These are phyloP conservation scores for Ichneumon xanthorius DNA, from an alignment of 2,888 invertebrate genomes.

Conservation along the genomic window DNA sequence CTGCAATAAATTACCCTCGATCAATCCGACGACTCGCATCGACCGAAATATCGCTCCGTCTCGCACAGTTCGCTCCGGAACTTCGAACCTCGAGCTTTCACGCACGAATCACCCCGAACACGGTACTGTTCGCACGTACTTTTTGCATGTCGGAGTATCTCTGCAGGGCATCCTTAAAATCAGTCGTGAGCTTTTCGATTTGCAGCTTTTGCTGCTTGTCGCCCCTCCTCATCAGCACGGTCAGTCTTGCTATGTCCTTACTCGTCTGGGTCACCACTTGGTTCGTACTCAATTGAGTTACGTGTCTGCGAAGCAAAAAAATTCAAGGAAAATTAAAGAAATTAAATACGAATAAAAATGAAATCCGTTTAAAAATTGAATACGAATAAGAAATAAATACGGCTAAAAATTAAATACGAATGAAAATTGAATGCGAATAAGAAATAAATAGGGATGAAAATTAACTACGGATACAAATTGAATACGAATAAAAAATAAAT, in stretches of 20 bases:
- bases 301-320: conserved; percentile 86
- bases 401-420: background rate
- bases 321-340: conserved; percentile 15
- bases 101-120: background rate
- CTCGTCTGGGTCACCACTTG: conserved; percentile 90
- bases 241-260: conserved; percentile 90
- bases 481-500: background rate
- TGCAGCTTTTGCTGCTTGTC: conserved; percentile 94
- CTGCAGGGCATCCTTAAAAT: conserved; percentile 92
- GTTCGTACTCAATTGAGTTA: conserved; percentile 91
- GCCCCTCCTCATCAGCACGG: conserved; percentile 89
- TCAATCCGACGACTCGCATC: background rate
- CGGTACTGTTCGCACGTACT: conserved; percentile 85
- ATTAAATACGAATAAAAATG: conserved; percentile 15
- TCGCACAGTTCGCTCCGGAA: background rate
- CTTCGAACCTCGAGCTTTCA: too few relatives aligned
- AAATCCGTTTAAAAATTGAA: background rate
- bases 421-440: background rate
- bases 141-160: conserved; percentile 93
- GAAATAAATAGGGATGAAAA: background rate
- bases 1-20: conserved; percentile 69
- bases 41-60: background rate
- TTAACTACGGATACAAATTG: conserved; percentile 18
- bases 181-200: conserved; percentile 92
- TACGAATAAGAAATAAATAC: conserved; percentile 8